Evolutionary conservation across 2,797 vertebrate genomes (phyloP), one percentile per base, ranked within the genome.

Genomic region (Enteromius radiatus): DNA sequence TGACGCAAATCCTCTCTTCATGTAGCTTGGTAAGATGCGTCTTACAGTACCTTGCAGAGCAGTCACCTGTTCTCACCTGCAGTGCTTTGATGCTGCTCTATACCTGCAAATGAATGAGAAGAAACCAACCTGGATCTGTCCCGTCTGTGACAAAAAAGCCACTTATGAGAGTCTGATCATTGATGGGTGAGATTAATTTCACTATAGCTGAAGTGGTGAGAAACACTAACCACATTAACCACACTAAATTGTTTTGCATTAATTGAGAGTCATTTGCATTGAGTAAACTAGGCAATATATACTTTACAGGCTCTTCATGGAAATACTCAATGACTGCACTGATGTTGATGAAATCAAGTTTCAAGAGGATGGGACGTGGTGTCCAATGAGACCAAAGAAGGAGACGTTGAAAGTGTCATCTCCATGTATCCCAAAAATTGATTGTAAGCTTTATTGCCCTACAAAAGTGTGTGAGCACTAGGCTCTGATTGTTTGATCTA

Each of bases 101-200:
- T 99, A 99, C 91, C 94, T 99, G 59, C 97, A 98, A 93, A 99
- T 99, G 97, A 99, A 99, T 80, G 98, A 99, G 84, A 99, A 98
- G 93, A 99, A 99, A 65, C 97, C 98, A 41, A 97, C 97, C 11
- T 99, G 98, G 97, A 98, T 99, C 90, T 99, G 98, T 90, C 98
- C 97, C 9, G 98, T 99, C 47, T 99, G 97, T 87, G 98, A 99
- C 91, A 98, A 99, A 93, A 98, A 98, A 89, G 97, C 97, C 82
- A 92, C 96, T 15, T 99, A 98, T 0, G 97, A 99, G 86, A 98
- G 96, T 88, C 94, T 99, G 1, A 99, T 98, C 88, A 91, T 99
- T 56, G 98, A 99, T 79, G 98, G 98, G 98, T 98, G 78, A 91
- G 93, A 90, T 21, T 31, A 1, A 7, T 31, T 54, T 17, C 4